Evolutionary conservation across 2,113 vertebrate species (phyloP).

Genomic region (Tinamus guttatus): DNA sequence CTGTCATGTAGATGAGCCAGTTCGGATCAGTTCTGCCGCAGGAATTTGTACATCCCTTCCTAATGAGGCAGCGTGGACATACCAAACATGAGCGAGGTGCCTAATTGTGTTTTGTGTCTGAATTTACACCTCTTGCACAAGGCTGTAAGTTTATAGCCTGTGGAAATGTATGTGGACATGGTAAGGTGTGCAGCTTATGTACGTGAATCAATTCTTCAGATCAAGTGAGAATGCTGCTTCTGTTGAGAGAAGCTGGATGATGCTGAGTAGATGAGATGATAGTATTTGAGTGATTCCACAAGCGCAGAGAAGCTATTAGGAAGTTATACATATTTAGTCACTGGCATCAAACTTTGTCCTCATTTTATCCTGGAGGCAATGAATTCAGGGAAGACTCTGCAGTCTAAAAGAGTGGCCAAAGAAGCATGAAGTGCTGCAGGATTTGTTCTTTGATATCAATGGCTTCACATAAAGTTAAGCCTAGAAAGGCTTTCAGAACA

Average conservation of each 20-base stretch:
- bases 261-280: background rate
- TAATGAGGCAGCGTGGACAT: background rate
- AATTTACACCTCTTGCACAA: background rate
- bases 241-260: background rate
- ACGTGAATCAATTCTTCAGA: background rate
- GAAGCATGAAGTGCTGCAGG: background rate
- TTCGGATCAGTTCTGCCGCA: fast-evolving
- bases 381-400: background rate
- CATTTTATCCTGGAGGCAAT: background rate
- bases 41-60: background rate
- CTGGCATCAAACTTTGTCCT: background rate
- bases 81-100: background rate
- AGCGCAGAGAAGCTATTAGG: background rate
- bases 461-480: background rate
- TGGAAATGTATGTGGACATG: background rate
- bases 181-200: background rate
- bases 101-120: background rate
- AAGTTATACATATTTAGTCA: background rate
- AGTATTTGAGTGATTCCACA: background rate
- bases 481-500: background rate
- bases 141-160: background rate
- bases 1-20: background rate
- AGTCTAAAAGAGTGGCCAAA: fast-evolving
- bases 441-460: background rate
- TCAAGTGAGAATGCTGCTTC: background rate